phyloP scores from a whole-genome alignment of 2,888 invertebrate genomes.

The Adelognathus sp. region DNA sequence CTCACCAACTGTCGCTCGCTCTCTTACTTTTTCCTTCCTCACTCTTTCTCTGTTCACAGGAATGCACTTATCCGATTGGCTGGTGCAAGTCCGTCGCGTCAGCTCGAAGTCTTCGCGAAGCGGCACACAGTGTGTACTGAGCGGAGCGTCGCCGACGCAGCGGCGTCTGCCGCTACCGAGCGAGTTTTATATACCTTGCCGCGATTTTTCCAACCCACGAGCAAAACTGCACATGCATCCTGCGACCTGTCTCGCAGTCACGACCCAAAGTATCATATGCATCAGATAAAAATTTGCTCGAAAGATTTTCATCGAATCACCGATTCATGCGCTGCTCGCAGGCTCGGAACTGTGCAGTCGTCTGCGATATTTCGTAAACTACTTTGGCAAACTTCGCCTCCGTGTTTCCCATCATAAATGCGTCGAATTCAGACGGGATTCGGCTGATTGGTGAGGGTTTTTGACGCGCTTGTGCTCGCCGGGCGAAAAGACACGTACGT shows the following conservation, averaged over 20 bases:
- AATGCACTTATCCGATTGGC: conserved; percentile 81
- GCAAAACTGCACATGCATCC: conserved; percentile 11
- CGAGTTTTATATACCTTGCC: not conserved
- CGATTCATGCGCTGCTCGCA: no score
- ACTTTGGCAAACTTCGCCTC: no score
- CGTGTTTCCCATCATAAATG: no score
- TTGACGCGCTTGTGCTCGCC: no score
- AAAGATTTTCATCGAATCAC: conserved; percentile 20
- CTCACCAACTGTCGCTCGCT: conserved; percentile 14
- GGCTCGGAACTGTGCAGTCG: no score
- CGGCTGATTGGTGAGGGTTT: no score
- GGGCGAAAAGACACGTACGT: no score
- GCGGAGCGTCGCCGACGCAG: conserved; percentile 39
- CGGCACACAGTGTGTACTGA: conserved; percentile 34
- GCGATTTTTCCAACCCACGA: conserved; percentile 25
- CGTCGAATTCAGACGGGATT: no score
- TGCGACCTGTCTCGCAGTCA: conserved; percentile 12
- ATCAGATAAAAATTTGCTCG: conserved; percentile 42
- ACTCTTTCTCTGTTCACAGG: conserved; percentile 68
- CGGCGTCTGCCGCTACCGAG: conserved; percentile 13
- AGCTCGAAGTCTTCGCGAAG: conserved; percentile 69
- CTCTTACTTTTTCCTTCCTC: not conserved
- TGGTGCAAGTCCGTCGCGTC: conserved; percentile 77
- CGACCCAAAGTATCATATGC: conserved; percentile 21
- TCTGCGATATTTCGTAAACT: no score